Percentiles rank a stretch among this genome's conserved stretches.
Conservation (phyloP, 2,888 invertebrate species). For the Ophioninae sp. region DNA sequence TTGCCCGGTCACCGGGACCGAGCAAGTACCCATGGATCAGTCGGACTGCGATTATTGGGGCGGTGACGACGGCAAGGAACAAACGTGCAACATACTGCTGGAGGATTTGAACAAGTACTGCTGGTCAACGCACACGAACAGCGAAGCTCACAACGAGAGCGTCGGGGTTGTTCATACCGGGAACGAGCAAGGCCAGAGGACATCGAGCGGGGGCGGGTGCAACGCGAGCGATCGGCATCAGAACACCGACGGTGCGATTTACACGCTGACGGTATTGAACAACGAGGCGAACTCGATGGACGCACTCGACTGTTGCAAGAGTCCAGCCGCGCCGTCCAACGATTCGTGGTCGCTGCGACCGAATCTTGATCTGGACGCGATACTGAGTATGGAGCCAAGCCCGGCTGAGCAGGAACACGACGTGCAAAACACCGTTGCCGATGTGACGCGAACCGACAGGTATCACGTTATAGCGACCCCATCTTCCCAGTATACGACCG, state of each 20-base stretch:
- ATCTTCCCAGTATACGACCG: slow-evolving; percentile 84
- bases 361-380: slow-evolving; percentile 89
- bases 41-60: slow-evolving; percentile 88
- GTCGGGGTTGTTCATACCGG: slow-evolving; percentile 81
- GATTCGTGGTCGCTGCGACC: slow-evolving; percentile 86
- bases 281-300: slow-evolving; percentile 83
- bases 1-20: slow-evolving; percentile 80
- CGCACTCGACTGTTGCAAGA: slow-evolving; percentile 78
- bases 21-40: slow-evolving; percentile 82
- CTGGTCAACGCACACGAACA: slow-evolving; percentile 83
- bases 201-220: slow-evolving; percentile 71
- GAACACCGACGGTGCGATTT: slow-evolving; percentile 86
- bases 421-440: slow-evolving; percentile 84
- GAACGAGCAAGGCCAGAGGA: slow-evolving; percentile 82
- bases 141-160: slow-evolving; percentile 84
- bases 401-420: slow-evolving; percentile 81
- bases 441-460: slow-evolving; percentile 81
- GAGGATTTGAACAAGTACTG: slow-evolving; percentile 93
- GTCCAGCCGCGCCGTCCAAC: slow-evolving; percentile 83
- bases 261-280: slow-evolving; percentile 93
- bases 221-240: slow-evolving; percentile 74
- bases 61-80: slow-evolving; percentile 82
- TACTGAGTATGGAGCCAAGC: slow-evolving; percentile 87
- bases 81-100: slow-evolving; percentile 82
- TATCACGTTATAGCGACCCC: slow-evolving; percentile 70